A percentile compares a stretch with the other conserved stretches of the same genome.
Evolutionary conservation across 2,113 vertebrate genomes (phyloP).

Genomic region (Crotalus helleri): DNA sequence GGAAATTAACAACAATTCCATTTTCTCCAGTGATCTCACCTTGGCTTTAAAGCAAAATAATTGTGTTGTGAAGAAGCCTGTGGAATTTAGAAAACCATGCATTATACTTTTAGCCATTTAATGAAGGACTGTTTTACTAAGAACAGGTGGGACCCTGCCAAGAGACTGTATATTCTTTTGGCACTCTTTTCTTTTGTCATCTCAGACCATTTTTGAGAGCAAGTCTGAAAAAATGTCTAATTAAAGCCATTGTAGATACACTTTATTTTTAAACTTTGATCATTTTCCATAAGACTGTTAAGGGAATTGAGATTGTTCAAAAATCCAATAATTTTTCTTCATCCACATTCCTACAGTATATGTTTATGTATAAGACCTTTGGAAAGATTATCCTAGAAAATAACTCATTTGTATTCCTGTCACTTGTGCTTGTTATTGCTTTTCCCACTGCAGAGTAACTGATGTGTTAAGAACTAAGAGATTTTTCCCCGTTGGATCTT

Average conservation of each 20-base stretch:
- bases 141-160: not conserved
- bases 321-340: fast-evolving
- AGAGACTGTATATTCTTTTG: not conserved
- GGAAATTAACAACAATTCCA: not conserved
- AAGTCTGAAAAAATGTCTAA: not conserved
- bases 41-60: not conserved
- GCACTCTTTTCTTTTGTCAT: not conserved
- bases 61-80: not conserved
- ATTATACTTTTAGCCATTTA: not conserved
- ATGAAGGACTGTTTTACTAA: not conserved
- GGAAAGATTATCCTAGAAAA: not conserved
- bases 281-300: fast-evolving
- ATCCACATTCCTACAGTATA: not conserved
- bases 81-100: not conserved
- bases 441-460: not conserved
- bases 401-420: not conserved
- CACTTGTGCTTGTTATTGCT: not conserved
- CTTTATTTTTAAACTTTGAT: not conserved
- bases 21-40: not conserved
- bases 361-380: not conserved
- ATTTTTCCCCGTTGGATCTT: not conserved
- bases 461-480: not conserved
- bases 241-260: not conserved
- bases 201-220: not conserved
- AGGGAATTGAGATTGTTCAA: not conserved